These are phyloP conservation scores for Chiloscyllium plagiosum DNA, from an alignment of 2,113 vertebrate genomes.

Conservation along the genomic window DNA sequence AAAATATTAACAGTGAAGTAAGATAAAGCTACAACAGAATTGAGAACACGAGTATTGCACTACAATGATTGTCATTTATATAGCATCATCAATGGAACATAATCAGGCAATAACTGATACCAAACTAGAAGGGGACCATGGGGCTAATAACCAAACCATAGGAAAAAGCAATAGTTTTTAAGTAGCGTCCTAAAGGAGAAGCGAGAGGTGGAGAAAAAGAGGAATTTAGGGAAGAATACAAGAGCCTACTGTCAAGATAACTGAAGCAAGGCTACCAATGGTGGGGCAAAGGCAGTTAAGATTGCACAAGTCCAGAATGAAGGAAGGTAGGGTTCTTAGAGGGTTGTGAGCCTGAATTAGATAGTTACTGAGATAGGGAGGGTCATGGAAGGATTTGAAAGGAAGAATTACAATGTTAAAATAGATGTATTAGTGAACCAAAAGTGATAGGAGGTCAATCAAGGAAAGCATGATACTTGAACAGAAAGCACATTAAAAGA, in stretches of 20 bases:
- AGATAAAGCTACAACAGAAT: not conserved
- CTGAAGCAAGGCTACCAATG: not conserved
- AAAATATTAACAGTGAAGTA: not conserved
- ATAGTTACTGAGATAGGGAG: not conserved
- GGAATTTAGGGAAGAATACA: not conserved
- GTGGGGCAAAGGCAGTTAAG: not conserved
- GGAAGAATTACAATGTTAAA: not conserved
- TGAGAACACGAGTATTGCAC: not conserved
- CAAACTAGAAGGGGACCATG: not conserved
- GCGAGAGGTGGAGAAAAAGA: not conserved
- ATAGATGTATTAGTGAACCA: not conserved
- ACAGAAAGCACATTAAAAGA: not conserved
- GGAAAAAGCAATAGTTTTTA: not conserved
- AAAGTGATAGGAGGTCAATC: not conserved
- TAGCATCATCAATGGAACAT: not conserved
- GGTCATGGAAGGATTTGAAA: not conserved
- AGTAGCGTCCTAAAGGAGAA: not conserved
- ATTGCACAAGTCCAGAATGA: not conserved
- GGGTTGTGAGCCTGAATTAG: not conserved
- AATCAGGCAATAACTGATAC: not conserved
- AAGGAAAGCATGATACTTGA: not conserved
- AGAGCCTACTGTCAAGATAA: not conserved
- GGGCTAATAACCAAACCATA: not conserved
- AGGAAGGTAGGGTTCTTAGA: not conserved
- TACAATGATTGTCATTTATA: not conserved